phyloP scores from a whole-genome alignment of 2,888 invertebrate species.

The Chaetogeoica ovagalla region DNA sequence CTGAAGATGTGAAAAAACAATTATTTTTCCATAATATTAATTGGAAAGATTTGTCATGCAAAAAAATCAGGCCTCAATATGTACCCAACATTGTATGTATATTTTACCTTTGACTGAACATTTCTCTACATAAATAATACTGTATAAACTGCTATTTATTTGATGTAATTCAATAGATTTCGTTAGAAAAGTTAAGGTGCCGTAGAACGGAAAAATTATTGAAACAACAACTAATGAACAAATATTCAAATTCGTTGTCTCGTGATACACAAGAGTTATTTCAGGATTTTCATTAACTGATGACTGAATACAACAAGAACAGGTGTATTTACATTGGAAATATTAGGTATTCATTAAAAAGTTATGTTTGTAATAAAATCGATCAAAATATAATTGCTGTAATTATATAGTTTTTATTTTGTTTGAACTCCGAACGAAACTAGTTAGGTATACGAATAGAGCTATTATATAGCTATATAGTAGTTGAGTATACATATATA shows the following conservation, averaged over 20 bases:
- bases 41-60: conserved; percentile 93
- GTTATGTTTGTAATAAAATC: conserved; percentile 28
- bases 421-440: too few species aligned
- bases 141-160: too few species aligned
- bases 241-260: too few species aligned
- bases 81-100: conserved; percentile 92
- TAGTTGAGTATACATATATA: too few species aligned
- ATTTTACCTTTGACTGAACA: conserved; percentile 21
- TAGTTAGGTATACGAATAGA: too few species aligned
- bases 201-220: conserved; percentile 98
- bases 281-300: conserved; percentile 92
- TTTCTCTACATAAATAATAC: neutral
- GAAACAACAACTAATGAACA: conserved; percentile 65
- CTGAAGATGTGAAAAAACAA: conserved; percentile 98
- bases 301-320: conserved; percentile 88
- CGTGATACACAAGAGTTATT: conserved; percentile 84
- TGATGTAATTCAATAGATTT: conserved; percentile 63
- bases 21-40: conserved; percentile 96
- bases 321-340: neutral
- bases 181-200: conserved; percentile 97
- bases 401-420: neutral
- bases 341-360: too few species aligned
- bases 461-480: too few species aligned
- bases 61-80: conserved; percentile 95
- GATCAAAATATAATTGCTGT: conserved; percentile 38